A percentile compares a stretch with the other conserved stretches of the same genome.
Evolutionary conservation across 23 tunicate species (phyloP).

Genomic region (Diplosoma virens): DNA sequence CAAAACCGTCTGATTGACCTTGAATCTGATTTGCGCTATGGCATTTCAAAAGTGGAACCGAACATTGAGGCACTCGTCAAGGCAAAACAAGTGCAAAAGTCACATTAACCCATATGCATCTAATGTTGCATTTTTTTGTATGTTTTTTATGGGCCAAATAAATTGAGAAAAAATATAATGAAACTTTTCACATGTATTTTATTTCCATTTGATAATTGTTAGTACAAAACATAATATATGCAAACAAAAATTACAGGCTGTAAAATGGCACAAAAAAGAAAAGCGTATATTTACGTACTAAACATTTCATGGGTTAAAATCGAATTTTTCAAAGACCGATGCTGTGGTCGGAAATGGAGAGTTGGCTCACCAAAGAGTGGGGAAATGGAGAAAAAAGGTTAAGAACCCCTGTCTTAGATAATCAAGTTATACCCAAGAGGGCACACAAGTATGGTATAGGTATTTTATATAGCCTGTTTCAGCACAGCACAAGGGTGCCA

Average conservation of each 20-base stretch:
- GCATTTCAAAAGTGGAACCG: too few relatives aligned
- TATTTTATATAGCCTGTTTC: too few relatives aligned
- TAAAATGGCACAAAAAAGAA: constrained; percentile 3
- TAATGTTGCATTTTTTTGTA: constrained; percentile 14
- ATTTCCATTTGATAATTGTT: neutral
- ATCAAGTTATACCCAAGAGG: too few relatives aligned
- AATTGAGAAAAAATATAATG: constrained; percentile 1
- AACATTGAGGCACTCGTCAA: constrained; percentile 14
- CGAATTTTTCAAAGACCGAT: constrained; percentile 2
- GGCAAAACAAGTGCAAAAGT: constrained; percentile 9
- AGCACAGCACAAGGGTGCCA: too few relatives aligned
- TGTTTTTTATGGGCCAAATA: constrained; percentile 11
- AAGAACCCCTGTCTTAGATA: too few relatives aligned
- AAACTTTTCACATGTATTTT: constrained; percentile 3
- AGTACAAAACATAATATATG: neutral
- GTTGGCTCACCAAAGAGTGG: constrained; percentile 13
- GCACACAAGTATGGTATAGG: too few relatives aligned
- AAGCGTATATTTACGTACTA: neutral
- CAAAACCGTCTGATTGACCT: too few relatives aligned
- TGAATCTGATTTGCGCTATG: too few relatives aligned
- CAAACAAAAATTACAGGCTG: neutral
- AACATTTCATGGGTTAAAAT: constrained; percentile 1
- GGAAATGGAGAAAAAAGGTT: too few relatives aligned
- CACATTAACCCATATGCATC: neutral
- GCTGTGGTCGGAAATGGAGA: constrained; percentile 2